Evolutionary conservation across 1,140 invertebrate species (phyloP), one percentile per base, ranked within the genome.

Genomic region (Bathynomus jamesi): DNA sequence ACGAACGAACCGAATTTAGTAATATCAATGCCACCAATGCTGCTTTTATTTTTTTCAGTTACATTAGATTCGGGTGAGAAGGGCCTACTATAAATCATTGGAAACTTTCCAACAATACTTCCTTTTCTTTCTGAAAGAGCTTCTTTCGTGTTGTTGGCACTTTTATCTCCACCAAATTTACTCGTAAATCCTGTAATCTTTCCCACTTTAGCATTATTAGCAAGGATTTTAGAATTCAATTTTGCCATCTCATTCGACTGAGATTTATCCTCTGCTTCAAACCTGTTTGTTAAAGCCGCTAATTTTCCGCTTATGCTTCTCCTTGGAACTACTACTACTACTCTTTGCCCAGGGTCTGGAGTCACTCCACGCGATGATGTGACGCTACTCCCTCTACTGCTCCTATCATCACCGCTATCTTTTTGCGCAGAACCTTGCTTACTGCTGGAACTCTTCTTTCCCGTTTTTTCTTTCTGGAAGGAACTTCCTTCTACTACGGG

Each of bases 21-120:
- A 27, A 70, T 69, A 53, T 67, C 72, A 21, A 76, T 74, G 3
- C 72, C 72, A 61, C 31, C 75, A 61, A 76, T 76, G 62, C 65
- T 73, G 0, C 40, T 32, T 27, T 61, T 53, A 24, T 72, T 65
- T 2, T 31, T 28, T 25, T 69, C 72, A 24, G 61, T 53, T 5
- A 64, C 24, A 30, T 61, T 61, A 31, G 28, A 61, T 27, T 67
- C 53, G 17, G 69, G 65, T 11, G 65, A 65, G 24, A 73, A 70
- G 17, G 65, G 69, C 3, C 61, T 30, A 24, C 67, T 71, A 21
- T 72, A 75, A 13, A 70, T 66, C 28, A 40, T 64, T 29, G 61
- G 67, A 3, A 75, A 53, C 65, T 75, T 75, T 10, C 21, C 28
- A 4, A 66, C 4, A 31, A 21, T 65, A 24, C 53, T 64, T 27